Evolutionary conservation across 2,888 invertebrate species (phyloP).

Genomic region (Catocala nupta): DNA sequence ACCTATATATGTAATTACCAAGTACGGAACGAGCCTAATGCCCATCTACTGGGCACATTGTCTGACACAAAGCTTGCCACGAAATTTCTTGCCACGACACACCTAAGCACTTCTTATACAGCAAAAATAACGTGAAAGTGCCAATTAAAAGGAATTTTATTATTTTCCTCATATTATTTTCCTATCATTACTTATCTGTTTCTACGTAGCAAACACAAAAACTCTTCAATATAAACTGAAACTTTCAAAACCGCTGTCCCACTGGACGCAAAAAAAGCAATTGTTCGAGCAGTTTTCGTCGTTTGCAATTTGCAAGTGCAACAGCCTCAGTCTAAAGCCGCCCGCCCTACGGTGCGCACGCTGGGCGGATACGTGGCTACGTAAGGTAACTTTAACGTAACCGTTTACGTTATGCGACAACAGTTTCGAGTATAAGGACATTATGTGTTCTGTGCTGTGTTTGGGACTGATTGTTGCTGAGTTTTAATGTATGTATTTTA

Average conservation of each 20-base stretch:
- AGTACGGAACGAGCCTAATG: no score
- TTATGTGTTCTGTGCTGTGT: constrained; percentile 38
- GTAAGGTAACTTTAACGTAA: constrained; percentile 38
- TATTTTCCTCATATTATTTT: no score
- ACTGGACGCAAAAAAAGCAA: constrained; percentile 13
- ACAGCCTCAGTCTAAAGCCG: constrained; percentile 57
- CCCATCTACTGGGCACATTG: no score
- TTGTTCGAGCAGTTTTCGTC: constrained; percentile 22
- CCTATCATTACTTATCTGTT: background rate
- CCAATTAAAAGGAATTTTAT: no score
- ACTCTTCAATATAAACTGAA: background rate
- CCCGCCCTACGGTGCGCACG: constrained; percentile 70
- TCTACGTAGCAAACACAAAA: background rate
- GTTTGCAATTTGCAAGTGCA: constrained; percentile 60
- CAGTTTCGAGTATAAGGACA: constrained; percentile 12
- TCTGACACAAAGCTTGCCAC: no score
- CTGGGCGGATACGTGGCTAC: constrained; percentile 47
- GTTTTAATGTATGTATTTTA: constrained; percentile 37
- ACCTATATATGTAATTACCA: no score
- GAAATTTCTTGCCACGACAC: no score
- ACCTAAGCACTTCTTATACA: no score
- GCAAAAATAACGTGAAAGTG: no score
- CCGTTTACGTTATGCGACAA: constrained; percentile 39
- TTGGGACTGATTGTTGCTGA: constrained; percentile 21
- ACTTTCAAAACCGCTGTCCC: no score